Percentiles rank a stretch among this genome's conserved stretches.
Evolutionary conservation across 1,140 invertebrate genomes (phyloP).

Genomic region (Galleria mellonella): DNA sequence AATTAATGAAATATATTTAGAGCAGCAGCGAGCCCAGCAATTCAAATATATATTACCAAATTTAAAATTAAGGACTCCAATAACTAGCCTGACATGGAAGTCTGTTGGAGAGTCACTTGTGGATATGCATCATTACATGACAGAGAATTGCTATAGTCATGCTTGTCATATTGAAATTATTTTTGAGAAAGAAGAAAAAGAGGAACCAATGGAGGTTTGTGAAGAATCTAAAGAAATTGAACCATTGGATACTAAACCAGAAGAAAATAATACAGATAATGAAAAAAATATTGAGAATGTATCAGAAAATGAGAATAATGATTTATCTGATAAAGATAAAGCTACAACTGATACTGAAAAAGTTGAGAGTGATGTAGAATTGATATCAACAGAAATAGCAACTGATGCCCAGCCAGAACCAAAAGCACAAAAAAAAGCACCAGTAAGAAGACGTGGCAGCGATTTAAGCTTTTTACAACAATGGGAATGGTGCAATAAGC

Average conservation of each 20-base stretch:
- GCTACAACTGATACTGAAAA: constrained; percentile 57
- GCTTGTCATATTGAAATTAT: constrained; percentile 53
- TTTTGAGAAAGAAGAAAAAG: constrained; percentile 36
- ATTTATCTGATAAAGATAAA: constrained; percentile 55
- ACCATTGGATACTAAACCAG: constrained; percentile 29
- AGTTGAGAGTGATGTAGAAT: constrained; percentile 54
- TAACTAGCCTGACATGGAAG: constrained; percentile 79
- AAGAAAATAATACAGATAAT: constrained; percentile 29
- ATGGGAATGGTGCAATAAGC: constrained; percentile 84
- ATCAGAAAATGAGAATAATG: constrained; percentile 61
- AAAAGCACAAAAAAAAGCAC: constrained; percentile 74
- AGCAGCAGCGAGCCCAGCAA: constrained; percentile 73
- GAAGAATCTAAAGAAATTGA: constrained; percentile 33
- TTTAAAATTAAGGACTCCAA: constrained; percentile 76
- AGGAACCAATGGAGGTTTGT: constrained; percentile 34
- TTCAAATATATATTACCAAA: constrained; percentile 75
- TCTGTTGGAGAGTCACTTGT: constrained; percentile 80
- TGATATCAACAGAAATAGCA: constrained; percentile 17
- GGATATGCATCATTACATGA: constrained; percentile 80
- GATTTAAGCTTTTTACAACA: constrained; percentile 80
- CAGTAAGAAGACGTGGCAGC: constrained; percentile 79
- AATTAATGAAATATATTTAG: constrained; percentile 76
- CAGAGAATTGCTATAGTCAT: constrained; percentile 73
- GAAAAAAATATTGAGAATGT: constrained; percentile 43
- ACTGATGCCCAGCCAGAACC: constrained; percentile 26